A percentile compares a stretch with the other conserved stretches of the same genome.
Conservation (phyloP, 2,113 vertebrate genomes). For the Microcebus tavaratra region DNA sequence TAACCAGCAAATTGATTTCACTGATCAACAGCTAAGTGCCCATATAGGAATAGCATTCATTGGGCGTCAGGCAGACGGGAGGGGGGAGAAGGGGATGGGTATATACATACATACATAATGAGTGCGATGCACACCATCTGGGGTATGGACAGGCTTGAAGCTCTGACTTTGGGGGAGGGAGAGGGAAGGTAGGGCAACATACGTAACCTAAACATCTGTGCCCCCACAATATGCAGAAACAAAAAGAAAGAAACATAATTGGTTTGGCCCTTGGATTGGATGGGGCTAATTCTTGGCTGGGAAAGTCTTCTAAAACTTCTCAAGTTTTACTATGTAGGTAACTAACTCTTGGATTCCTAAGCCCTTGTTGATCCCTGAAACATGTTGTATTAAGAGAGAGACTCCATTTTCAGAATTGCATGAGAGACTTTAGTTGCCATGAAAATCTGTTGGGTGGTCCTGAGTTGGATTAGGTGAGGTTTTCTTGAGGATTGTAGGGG, state of each 20-base stretch:
- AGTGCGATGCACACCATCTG: too few species aligned
- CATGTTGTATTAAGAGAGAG: neutral
- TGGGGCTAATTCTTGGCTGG: neutral
- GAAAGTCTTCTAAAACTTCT: neutral
- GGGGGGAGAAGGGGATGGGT: too few species aligned
- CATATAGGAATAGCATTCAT: too few species aligned
- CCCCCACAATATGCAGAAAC: too few species aligned
- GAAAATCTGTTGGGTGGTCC: neutral
- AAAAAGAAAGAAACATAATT: neutral
- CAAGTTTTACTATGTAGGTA: neutral
- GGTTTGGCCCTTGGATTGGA: neutral
- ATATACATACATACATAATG: too few species aligned
- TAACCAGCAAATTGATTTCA: too few species aligned
- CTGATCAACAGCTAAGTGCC: too few species aligned
- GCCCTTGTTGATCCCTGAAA: neutral
- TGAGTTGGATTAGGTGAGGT: neutral
- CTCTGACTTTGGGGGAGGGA: too few species aligned
- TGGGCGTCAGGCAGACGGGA: too few species aligned
- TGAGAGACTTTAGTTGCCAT: neutral
- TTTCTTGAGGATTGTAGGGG: neutral
- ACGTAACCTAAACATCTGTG: too few species aligned
- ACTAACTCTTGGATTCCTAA: neutral
- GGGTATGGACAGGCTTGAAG: too few species aligned
- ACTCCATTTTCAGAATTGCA: neutral
- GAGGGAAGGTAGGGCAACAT: too few species aligned